Conservation (phyloP, 2,797 vertebrate genomes). For the Oreochromis mossambicus region DNA sequence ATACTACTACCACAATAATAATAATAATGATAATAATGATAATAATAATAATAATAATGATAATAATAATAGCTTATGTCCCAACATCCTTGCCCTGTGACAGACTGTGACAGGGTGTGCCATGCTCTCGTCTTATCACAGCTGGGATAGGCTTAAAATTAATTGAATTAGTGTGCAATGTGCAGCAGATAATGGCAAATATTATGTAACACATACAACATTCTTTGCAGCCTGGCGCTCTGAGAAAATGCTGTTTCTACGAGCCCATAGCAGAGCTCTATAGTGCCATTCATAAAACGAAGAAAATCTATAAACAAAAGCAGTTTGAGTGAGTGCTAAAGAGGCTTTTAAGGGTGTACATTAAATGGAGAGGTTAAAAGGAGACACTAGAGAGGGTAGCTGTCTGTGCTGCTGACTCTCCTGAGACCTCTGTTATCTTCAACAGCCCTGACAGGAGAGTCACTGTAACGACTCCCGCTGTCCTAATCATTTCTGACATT, state of each 20-base stretch:
- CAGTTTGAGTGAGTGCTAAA: neutral
- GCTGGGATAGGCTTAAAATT: neutral
- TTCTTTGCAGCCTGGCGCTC: neutral
- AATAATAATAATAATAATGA: neutral
- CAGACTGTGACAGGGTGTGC: neutral
- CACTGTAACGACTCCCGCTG: neutral
- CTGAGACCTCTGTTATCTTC: slow-evolving; percentile 25
- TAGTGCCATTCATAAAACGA: neutral
- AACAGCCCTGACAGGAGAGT: slow-evolving; percentile 33
- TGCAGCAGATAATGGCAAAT: accelerated
- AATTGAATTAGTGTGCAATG: neutral
- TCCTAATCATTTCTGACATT: slow-evolving; percentile 53
- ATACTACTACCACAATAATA: neutral
- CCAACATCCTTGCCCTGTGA: neutral
- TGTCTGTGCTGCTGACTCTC: slow-evolving; percentile 7
- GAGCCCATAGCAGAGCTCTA: neutral
- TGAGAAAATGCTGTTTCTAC: neutral
- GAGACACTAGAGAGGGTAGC: neutral
- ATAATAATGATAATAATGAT: neutral
- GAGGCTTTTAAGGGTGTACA: neutral
- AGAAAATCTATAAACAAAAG: neutral
- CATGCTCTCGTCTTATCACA: neutral
- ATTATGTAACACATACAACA: neutral
- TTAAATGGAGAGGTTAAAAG: slow-evolving; percentile 1
- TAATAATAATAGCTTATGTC: neutral